These are phyloP conservation scores for Leptobrachium ailaonicum DNA, from an alignment of 2,113 vertebrate species.

Conservation along the genomic window DNA sequence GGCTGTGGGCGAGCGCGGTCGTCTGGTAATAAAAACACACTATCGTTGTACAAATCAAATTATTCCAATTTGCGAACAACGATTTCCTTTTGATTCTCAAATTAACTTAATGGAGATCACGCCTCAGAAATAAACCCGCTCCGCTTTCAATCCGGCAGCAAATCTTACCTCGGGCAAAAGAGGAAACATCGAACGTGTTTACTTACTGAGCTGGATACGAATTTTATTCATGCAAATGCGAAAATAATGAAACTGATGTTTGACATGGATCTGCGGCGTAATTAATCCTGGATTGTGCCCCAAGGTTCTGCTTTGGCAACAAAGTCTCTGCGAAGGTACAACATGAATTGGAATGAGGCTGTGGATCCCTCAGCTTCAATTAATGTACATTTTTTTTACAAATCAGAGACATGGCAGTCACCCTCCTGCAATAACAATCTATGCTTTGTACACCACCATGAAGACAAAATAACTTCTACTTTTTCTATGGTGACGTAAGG, in stretches of 20 bases:
- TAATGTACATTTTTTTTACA: no score
- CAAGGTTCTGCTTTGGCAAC: constrained; percentile 1
- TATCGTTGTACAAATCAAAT: no score
- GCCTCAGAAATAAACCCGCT: background rate
- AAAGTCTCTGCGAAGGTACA: background rate
- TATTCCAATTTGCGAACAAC: background rate
- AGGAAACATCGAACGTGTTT: constrained; percentile 1
- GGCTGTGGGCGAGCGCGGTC: no score
- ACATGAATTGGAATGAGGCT: background rate
- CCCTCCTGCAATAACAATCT: no score
- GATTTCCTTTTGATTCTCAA: background rate
- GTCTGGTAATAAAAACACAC: no score
- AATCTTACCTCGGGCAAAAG: constrained; percentile 20
- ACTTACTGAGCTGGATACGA: constrained; percentile 28
- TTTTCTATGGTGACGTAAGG: no score
- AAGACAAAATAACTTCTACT: no score
- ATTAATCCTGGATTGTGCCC: constrained; percentile 26
- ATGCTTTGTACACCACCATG: no score
- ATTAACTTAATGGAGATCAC: constrained; percentile 22
- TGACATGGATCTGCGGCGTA: constrained; percentile 12
- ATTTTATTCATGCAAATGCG: constrained; percentile 28
- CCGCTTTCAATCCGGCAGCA: background rate
- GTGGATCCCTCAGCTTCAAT: background rate
- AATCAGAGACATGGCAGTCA: no score
- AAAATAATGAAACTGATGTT: constrained; percentile 31